Evolutionary conservation across 2,888 invertebrate species (phyloP).

Genomic region (Beris chalybata): DNA sequence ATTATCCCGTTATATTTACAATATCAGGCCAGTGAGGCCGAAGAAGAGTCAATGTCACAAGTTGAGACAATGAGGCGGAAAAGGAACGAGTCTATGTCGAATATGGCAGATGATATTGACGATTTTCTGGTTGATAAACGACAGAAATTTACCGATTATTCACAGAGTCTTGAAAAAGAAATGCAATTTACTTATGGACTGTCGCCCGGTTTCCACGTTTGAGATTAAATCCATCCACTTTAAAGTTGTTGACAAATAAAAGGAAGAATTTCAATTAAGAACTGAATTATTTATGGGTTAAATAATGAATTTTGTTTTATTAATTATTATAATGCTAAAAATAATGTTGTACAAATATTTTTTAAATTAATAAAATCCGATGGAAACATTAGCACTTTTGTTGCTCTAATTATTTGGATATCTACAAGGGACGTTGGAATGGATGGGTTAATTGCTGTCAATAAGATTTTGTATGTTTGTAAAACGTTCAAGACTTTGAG

Average conservation of each 20-base stretch:
- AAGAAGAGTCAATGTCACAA: conserved; percentile 41
- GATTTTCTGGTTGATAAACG: conserved; percentile 54
- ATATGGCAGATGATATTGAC: conserved; percentile 47
- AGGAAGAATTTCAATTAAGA: too few relatives aligned
- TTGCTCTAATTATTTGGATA: too few relatives aligned
- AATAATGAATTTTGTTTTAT: too few relatives aligned
- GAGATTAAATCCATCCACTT: not conserved
- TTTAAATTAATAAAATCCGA: too few relatives aligned
- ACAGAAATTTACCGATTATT: conserved; percentile 43
- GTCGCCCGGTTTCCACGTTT: conserved; percentile 50
- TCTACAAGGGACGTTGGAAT: too few relatives aligned
- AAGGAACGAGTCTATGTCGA: conserved; percentile 28
- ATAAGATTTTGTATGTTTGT: too few relatives aligned
- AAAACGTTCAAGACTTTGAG: too few relatives aligned
- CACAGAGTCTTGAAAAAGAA: conserved; percentile 49
- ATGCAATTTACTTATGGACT: conserved; percentile 50
- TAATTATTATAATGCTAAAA: too few relatives aligned
- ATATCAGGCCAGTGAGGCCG: conserved; percentile 56
- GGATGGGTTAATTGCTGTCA: too few relatives aligned
- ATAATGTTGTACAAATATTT: too few relatives aligned
- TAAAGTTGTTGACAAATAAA: not conserved
- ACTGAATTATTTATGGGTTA: too few relatives aligned
- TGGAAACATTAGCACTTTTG: too few relatives aligned
- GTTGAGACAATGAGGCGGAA: conserved; percentile 28
- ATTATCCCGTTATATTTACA: conserved; percentile 58